Evolutionary conservation across 2,113 vertebrate species (phyloP), one percentile per base, ranked within the genome.

Genomic region (Acanthochromis polyacanthus): DNA sequence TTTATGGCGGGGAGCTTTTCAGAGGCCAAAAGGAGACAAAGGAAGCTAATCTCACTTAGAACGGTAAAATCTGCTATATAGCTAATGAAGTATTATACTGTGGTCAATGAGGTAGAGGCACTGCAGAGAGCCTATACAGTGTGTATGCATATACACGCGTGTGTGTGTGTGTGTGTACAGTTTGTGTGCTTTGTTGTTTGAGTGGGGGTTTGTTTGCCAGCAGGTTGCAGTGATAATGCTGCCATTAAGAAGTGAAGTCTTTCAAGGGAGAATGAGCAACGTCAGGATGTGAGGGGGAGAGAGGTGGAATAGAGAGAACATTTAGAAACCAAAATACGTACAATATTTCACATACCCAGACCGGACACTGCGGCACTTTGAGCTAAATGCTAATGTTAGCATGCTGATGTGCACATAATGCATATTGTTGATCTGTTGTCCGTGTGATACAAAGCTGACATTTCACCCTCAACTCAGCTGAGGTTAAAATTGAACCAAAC

Each of bases 1-100:
- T 93, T 90, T 92, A 90, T 86, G 80, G 85, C 60, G 1, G 64
- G 20, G 22, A 78, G 68, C 81, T 28, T 85, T 84, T 81, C 66
- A 81, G 77, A 75, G 82, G 73, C 83, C 70, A 77, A 80, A 64
- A 71, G 85, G 78, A 90, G 86, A 91, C 90, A 92, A 90, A 90
- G 81, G 81, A 81, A 88, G 81, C 77, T 83, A 85, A 90, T 88
- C 82, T 90, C 82, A 88, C 88, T 92, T 63, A 87, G 62, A 90
- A 80, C 66, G 83, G 80, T 91, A 80, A 88, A 92, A 92, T 82
- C 82, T 87, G 78, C 89, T 84, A 85, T 91, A 91, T 85, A 88
- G 90, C 87, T 92, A 91, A 91, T 93, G 90, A 90, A 93, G 88
- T 90, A 89, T 90, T 89, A 88, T 73, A 81, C 72, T 81, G 84